Evolutionary conservation across 1,140 invertebrate genomes (phyloP), one percentile per base, ranked within the genome.

Genomic region (Drosophila kanapiae): DNA sequence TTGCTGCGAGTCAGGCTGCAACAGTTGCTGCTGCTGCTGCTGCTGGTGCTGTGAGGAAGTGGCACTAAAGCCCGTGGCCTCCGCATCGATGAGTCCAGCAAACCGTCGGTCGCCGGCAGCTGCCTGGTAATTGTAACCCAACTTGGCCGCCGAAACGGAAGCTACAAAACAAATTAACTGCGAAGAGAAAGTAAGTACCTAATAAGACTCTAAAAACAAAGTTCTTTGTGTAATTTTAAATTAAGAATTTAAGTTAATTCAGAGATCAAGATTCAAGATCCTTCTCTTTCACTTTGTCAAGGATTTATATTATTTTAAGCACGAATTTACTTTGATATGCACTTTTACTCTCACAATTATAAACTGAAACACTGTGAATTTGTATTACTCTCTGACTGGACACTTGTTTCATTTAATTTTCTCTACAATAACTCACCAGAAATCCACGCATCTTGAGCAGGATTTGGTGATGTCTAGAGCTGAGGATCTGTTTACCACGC

Each of bases 41-140:
- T 65, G 70, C 45, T 72, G 62, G 6, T 64, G 60, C 8, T 59
- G 53, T 4, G 29, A 6, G 4, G 53, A 40, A 7, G 78, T 61
- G 16, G 76, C 47, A 67, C 83, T 87, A 27, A 87, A 87, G 51
- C 84, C 84, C 3, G 84, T 83, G n/a, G 84, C 84, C 69, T 88
- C 85, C 10, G 54, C 56, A 74, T 91, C 85, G 14, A 86, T 91
- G 9, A 82, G 82, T 61, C 82, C 86, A 8, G 87, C 82, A 45
- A 91, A 90, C 10, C 85, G 86, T 40, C 78, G 77, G 16, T 91
- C 79, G 11, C 47, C 59, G 5, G 47, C 72, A 60, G 65, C 69
- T 13, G 78, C 40, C 47, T 67, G 69, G 33, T 90, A 90, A 57
- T 91, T 86, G 18, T 90, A 90, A 7, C 86, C 86, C 70, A 88